Percentiles rank a stretch among this genome's conserved stretches.
Evolutionary conservation across 2,888 invertebrate genomes (phyloP).

Genomic region (Drosophila nigritarsus): DNA sequence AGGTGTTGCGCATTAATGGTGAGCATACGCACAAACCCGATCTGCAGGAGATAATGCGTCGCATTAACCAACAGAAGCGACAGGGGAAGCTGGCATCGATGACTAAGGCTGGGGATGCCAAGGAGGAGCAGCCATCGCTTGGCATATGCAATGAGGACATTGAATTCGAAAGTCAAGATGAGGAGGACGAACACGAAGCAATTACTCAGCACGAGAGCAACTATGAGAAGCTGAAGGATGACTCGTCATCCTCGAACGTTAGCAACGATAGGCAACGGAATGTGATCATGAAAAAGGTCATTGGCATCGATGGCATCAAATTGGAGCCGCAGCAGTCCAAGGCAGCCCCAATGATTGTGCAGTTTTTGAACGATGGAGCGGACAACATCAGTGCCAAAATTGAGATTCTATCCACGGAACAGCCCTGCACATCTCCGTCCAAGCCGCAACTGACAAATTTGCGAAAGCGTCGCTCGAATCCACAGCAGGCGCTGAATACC

Average conservation of each 20-base stretch:
- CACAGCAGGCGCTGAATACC: constrained; percentile 2
- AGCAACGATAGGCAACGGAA: constrained; percentile 6
- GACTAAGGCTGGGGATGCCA: neutral
- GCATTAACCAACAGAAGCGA: constrained; percentile 59
- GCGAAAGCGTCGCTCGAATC: constrained; percentile 42
- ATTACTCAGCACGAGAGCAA: constrained; percentile 26
- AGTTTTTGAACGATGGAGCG: constrained; percentile 69
- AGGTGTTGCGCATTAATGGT: constrained; percentile 75
- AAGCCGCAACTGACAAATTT: constrained; percentile 64
- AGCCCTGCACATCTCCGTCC: constrained; percentile 29
- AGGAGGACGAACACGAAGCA: constrained; percentile 22
- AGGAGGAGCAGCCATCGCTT: neutral
- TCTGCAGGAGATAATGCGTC: constrained; percentile 59
- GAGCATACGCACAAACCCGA: constrained; percentile 71
- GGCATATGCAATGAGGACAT: neutral
- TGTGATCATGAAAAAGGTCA: constrained; percentile 68
- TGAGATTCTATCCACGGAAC: constrained; percentile 46
- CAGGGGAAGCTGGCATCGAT: constrained; percentile 11
- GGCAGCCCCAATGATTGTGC: constrained; percentile 60
- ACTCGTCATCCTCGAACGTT: neutral
- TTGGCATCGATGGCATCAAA: constrained; percentile 74
- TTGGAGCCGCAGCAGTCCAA: constrained; percentile 59
- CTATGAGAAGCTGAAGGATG: constrained; percentile 40
- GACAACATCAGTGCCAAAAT: constrained; percentile 72
- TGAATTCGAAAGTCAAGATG: constrained; percentile 33